Conservation (phyloP, 1,140 invertebrate species). For the Tetramorium simillimum region DNA sequence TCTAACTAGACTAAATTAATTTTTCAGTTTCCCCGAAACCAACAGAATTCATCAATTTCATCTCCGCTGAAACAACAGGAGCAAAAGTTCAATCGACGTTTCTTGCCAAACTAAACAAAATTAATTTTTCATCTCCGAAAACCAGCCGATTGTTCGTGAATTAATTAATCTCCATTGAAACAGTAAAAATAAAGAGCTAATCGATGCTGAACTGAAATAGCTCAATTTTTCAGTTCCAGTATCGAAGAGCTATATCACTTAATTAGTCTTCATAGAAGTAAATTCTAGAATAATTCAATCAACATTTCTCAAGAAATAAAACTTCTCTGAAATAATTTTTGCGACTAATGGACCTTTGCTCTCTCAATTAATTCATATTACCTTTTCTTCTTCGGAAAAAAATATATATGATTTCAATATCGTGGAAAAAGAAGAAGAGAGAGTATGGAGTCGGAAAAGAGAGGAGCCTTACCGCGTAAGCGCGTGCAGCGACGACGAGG, state of each 20-base stretch:
- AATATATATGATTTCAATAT: neutral
- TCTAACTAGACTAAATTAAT: constrained; percentile 31
- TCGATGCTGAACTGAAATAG: neutral
- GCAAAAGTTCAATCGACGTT: neutral
- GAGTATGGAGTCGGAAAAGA: neutral
- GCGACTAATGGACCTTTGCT: neutral
- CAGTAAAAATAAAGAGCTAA: neutral
- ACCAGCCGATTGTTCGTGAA: neutral
- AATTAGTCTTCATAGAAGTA: neutral
- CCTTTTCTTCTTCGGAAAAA: no score
- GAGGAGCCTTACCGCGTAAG: constrained; percentile 27
- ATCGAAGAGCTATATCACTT: neutral
- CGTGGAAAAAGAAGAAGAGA: neutral
- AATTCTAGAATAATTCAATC: neutral
- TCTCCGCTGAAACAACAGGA: neutral
- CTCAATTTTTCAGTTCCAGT: neutral
- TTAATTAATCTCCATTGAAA: constrained; percentile 16
- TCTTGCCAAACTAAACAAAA: constrained; percentile 6
- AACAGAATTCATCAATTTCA: constrained; percentile 19
- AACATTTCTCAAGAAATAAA: neutral
- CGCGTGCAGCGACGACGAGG: constrained; percentile 48
- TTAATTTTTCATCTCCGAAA: constrained; percentile 9
- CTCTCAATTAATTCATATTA: neutral
- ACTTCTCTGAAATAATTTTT: neutral
- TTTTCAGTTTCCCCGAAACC: neutral